Evolutionary conservation across 2,113 vertebrate species (phyloP).

Genomic region (Petromus typicus): DNA sequence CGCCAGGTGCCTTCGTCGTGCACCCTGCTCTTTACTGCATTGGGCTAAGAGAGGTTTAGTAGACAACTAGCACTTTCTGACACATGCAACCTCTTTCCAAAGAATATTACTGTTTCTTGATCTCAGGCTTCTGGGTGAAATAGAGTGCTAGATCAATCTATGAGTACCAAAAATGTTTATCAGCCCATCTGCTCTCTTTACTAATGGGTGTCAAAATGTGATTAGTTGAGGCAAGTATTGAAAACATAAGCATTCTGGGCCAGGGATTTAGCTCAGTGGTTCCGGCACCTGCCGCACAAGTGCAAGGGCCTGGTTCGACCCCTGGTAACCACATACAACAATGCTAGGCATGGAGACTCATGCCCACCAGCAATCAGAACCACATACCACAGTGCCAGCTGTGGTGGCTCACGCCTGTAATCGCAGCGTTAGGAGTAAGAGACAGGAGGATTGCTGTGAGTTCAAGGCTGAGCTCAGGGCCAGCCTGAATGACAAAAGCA

Average conservation of each 20-base stretch:
- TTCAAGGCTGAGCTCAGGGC: no score
- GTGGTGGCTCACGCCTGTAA: no score
- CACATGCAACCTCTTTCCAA: neutral
- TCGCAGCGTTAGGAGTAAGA: no score
- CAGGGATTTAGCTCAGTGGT: no score
- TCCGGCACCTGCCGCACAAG: no score
- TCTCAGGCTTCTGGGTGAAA: neutral
- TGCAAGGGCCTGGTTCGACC: no score
- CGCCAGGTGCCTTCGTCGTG: neutral
- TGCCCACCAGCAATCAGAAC: no score
- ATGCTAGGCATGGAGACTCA: no score
- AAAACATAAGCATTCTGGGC: neutral
- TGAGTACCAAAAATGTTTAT: neutral
- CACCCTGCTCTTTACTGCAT: neutral
- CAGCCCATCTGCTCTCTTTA: neutral
- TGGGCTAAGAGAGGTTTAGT: neutral
- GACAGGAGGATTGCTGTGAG: no score
- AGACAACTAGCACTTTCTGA: neutral
- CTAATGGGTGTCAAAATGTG: neutral
- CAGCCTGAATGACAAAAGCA: no score
- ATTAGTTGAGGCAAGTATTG: neutral
- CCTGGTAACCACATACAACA: no score
- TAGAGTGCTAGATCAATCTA: neutral
- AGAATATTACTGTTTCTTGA: neutral
- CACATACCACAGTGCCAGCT: no score